Evolutionary conservation across 2,797 vertebrate species (phyloP), one percentile per base, ranked within the genome.

Genomic region (Labeo calbasu): DNA sequence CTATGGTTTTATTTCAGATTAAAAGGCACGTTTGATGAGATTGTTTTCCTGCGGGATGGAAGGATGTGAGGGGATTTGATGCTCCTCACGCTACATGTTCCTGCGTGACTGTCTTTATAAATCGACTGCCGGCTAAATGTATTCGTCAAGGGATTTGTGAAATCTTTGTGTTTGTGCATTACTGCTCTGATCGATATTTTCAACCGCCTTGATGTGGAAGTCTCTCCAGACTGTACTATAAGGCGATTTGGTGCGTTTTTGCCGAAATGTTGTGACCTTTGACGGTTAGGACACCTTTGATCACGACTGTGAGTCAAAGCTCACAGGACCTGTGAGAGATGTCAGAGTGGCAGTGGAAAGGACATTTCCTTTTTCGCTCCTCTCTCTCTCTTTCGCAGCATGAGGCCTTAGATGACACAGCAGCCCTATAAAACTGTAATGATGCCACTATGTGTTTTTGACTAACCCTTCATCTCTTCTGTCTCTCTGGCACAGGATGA

Each of bases 401-500:
- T 90, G 96, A 98, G 80, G 78, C 50, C 79, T 84, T 43, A 70
- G 75, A 85, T 83, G 71, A 88, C 55, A 75, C 32, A 77, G 55
- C 55, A 73, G 72, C 36, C 36, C 72, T 82, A 71, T 61, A 82
- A 65, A 84, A 70, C 55, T 70, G 77, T 85, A 76, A 86, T 76
- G 61, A 59, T 86, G 69, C 11, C 61, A 79, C 70, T 66, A 55
- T 46, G 76, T 51, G 46, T 86, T 82, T 77, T 51, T 50, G 61
- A 84, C 48, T 75, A 70, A 68, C 83, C 55, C 46, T 84, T 32
- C 46, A 36, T 84, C 53, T 50, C 43, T 65, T 85, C 69, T 85
- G 92, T 88, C 69, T 94, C 97, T 98, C 94, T 94, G 69, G 93
- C 96, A 53, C 81, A 88, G 88, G 98, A 99, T 90, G 98, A 99